Evolutionary conservation across 1,140 invertebrate species (phyloP), one percentile per base, ranked within the genome.

Genomic region (Leptopilina clavipes): DNA sequence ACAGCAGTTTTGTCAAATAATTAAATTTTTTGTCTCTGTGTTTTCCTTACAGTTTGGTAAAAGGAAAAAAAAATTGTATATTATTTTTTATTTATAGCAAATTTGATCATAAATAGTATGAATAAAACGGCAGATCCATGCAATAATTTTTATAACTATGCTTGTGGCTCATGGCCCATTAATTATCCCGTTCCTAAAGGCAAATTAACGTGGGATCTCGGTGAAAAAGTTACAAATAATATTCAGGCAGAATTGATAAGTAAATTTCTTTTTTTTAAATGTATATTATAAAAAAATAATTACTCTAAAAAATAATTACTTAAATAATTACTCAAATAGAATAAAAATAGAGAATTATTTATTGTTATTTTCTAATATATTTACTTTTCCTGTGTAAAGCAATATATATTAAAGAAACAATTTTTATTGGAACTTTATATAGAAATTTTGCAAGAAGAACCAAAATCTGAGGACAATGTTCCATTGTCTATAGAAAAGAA

Each of bases 401-500:
- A n/a, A n/a, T n/a, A n/a, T n/a, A n/a, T n/a, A n/a, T n/a, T n/a
- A n/a, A n/a, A n/a, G n/a, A n/a, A n/a, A n/a, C 0, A 17, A 17
- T 17, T 3, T 52, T 52, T n/a, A 7, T 17, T 17, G 1, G 12
- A 48, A 48, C 17, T 31, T 1, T 48, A 54, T 65, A 6, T n/a
- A 65, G 59, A 37, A 14, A 65, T 65, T 65, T 31, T 65, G 25
- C 59, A 65, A 65, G 59, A 65, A 65, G 59, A 65, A 14, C 22
- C 59, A 65, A 65, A 31, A 31, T 14, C 19, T 6, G 59, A 65
- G n/a, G 59, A 65, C 25, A 65, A 14, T 65, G 10, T 65, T 65
- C 59, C 59, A 31, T 14, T 65, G 10, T 31, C 59, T 31, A 31
- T 65, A 65, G 59, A 65, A 65, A 65, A 65, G 59, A 65, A 65